Percentiles rank a stretch among this genome's conserved stretches.
phyloP scores from a whole-genome alignment of 2,888 invertebrate species.

The Sminthurinus aureus region DNA sequence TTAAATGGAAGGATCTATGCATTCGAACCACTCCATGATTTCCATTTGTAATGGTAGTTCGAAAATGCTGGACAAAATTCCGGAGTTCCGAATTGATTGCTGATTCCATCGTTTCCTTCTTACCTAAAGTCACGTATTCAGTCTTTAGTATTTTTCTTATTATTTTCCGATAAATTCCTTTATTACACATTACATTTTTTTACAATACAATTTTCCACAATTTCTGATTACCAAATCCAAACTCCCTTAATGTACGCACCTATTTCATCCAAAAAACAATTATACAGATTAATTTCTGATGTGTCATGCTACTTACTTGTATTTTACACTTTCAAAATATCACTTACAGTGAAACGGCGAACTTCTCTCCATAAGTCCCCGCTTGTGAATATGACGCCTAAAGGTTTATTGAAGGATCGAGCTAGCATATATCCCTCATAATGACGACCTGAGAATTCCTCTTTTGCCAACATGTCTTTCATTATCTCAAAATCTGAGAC shows the following conservation, averaged over 20 bases:
- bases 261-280: too few relatives aligned
- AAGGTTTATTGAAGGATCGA: conserved; percentile 11
- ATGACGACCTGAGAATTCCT: conserved; percentile 22
- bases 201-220: too few relatives aligned
- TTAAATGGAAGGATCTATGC: conserved; percentile 25
- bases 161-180: too few relatives aligned
- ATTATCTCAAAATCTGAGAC: conserved; percentile 16
- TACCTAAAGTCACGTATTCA: too few relatives aligned
- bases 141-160: too few relatives aligned
- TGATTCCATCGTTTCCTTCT: conserved; percentile 31
- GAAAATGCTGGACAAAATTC: background rate
- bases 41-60: background rate
- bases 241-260: conserved; percentile 30
- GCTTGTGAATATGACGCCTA: conserved; percentile 35
- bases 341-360: conserved; percentile 24
- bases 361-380: conserved; percentile 32
- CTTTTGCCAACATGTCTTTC: conserved; percentile 21
- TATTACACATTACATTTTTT: too few relatives aligned
- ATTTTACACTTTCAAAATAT: too few relatives aligned
- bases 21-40: background rate
- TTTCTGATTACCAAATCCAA: conserved; percentile 31
- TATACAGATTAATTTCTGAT: too few relatives aligned
- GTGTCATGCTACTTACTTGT: too few relatives aligned
- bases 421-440: conserved; percentile 29
- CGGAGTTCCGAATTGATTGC: background rate